Evolutionary conservation across 1,140 invertebrate genomes (phyloP).

Genomic region (Spodoptera litura): DNA sequence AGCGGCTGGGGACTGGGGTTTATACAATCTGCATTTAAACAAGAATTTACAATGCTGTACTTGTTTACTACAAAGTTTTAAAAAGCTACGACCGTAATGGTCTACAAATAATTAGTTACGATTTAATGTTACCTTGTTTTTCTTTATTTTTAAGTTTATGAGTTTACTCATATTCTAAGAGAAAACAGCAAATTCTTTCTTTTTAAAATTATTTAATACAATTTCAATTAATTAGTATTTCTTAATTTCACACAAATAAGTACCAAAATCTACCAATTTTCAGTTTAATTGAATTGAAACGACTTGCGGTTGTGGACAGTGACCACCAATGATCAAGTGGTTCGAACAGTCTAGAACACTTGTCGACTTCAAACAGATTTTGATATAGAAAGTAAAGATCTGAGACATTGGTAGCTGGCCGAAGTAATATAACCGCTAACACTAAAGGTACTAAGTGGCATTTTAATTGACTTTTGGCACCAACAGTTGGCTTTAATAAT

Average conservation of each 20-base stretch:
- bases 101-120: too few relatives aligned
- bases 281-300: constrained; percentile 39
- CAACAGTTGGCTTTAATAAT: background rate
- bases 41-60: too few relatives aligned
- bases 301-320: constrained; percentile 18
- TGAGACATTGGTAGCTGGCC: background rate
- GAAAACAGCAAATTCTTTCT: too few relatives aligned
- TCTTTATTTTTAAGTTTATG: too few relatives aligned
- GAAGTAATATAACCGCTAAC: background rate
- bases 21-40: too few relatives aligned
- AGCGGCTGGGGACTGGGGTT: too few relatives aligned
- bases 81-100: too few relatives aligned
- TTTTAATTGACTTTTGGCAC: background rate
- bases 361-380: background rate
- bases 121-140: too few relatives aligned
- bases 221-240: too few relatives aligned
- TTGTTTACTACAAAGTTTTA: background rate
- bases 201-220: too few relatives aligned
- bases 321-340: constrained; percentile 34
- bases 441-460: too few relatives aligned
- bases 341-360: constrained; percentile 16
- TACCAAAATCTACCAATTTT: constrained; percentile 5
- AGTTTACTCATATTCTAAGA: too few relatives aligned
- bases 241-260: background rate
- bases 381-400: background rate